Percentiles rank a stretch among this genome's conserved stretches.
phyloP scores from a whole-genome alignment of 2,888 invertebrate genomes.

The Poecilobothrus nobilitatus region DNA sequence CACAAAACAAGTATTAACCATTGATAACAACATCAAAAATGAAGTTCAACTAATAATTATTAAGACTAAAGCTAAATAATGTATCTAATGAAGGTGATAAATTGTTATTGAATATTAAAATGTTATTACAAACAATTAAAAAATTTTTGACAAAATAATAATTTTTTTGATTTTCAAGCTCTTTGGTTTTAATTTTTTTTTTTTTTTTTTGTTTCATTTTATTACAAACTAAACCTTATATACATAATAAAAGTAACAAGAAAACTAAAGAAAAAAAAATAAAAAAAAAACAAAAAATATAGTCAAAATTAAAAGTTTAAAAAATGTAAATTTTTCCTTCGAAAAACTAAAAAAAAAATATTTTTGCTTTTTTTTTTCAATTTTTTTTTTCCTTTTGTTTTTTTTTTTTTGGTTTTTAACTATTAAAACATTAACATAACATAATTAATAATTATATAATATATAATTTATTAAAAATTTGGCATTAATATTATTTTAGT shows the following conservation, averaged over 20 bases:
- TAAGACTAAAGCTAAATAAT: no score
- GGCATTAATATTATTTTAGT: constrained; percentile 1
- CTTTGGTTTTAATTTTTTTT: no score
- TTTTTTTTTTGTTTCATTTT: not conserved
- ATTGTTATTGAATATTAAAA: no score
- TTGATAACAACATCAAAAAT: no score
- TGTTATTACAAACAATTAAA: no score
- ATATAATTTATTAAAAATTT: not conserved
- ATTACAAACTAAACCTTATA: constrained; percentile 1
- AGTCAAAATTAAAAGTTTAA: not conserved
- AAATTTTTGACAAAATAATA: no score
- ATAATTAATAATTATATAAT: not conserved
- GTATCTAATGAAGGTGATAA: no score
- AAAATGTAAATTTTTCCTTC: not conserved
- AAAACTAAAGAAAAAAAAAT: not conserved
- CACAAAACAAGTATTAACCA: no score
- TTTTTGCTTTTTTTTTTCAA: no score
- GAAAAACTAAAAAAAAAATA: not conserved
- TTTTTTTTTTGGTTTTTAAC: not conserved
- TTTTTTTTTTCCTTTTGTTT: not conserved
- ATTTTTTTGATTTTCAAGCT: not conserved
- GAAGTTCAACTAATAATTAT: no score
- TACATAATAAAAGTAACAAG: not conserved
- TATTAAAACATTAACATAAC: not conserved
- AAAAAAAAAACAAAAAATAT: not conserved